Conservation (phyloP, 2,888 invertebrate species). For the Colostygia pectinataria region DNA sequence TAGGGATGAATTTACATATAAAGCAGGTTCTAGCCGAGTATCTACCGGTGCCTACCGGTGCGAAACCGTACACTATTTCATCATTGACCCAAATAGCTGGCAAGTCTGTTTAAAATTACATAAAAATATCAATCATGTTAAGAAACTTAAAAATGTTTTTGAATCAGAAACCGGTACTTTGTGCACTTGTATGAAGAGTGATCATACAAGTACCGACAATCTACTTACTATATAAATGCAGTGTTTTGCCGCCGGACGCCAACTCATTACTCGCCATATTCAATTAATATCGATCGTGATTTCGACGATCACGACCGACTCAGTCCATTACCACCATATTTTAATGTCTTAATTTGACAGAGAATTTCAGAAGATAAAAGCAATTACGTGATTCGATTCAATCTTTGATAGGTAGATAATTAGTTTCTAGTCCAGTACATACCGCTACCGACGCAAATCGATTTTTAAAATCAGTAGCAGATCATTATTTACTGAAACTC, state of each 20-base stretch:
- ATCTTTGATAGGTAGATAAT: slow-evolving; percentile 47
- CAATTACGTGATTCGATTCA: slow-evolving; percentile 49
- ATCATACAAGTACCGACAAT: not conserved
- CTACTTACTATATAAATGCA: slow-evolving; percentile 14
- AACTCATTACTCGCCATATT: slow-evolving; percentile 69
- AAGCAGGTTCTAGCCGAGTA: slow-evolving; percentile 3
- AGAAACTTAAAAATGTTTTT: too few species aligned
- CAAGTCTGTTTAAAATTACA: too few species aligned
- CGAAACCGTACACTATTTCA: too few species aligned
- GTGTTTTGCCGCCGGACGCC: not conserved
- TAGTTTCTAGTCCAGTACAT: slow-evolving; percentile 44
- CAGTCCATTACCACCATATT: slow-evolving; percentile 50
- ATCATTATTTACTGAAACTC: slow-evolving; percentile 38
- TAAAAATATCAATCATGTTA: too few species aligned
- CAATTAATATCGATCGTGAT: slow-evolving; percentile 72
- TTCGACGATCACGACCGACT: slow-evolving; percentile 53
- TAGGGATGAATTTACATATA: slow-evolving; percentile 48
- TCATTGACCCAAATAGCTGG: not conserved
- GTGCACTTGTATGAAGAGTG: not conserved
- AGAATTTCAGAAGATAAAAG: slow-evolving; percentile 53
- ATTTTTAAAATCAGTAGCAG: slow-evolving; percentile 41
- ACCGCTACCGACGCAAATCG: slow-evolving; percentile 49
- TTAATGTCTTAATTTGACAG: slow-evolving; percentile 62
- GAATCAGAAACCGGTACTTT: not conserved
- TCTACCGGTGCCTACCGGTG: not conserved